Percentiles rank a stretch among this genome's conserved stretches.
Evolutionary conservation across 2,113 vertebrate genomes (phyloP).

Genomic region (Tympanuchus pallidicinctus): DNA sequence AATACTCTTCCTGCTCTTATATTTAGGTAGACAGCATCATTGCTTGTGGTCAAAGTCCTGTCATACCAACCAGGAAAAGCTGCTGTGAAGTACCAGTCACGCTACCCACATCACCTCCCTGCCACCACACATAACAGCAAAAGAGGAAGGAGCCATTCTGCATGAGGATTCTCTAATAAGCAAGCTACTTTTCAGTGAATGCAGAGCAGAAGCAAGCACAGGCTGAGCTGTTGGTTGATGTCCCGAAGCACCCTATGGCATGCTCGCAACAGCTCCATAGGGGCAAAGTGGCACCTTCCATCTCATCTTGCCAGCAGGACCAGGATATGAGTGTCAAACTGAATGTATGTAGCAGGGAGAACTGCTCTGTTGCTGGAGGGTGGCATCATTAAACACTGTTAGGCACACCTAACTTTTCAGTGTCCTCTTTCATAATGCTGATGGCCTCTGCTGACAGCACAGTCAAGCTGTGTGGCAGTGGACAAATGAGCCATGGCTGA

Average conservation of each 20-base stretch:
- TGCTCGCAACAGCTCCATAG: background rate
- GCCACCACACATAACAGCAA: accelerated
- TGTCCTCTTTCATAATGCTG: background rate
- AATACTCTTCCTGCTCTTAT: background rate
- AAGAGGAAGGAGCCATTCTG: background rate
- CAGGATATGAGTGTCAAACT: background rate
- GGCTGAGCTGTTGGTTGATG: background rate
- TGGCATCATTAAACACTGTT: background rate
- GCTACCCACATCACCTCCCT: accelerated
- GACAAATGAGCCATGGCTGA: accelerated
- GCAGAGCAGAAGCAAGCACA: background rate
- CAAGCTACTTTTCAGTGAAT: accelerated
- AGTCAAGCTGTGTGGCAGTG: background rate
- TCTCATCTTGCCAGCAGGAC: background rate
- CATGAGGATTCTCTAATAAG: background rate
- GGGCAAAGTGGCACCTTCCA: background rate
- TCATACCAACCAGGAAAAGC: background rate
- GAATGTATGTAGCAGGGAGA: accelerated
- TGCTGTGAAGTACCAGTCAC: background rate
- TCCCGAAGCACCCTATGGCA: accelerated
- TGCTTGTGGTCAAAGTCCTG: background rate
- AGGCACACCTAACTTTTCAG: background rate
- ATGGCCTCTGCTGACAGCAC: accelerated
- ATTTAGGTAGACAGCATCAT: background rate
- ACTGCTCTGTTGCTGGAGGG: background rate